Percentiles rank a stretch among this genome's conserved stretches.
phyloP scores from a whole-genome alignment of 2,113 vertebrate genomes.

The Saimiri boliviensis region DNA sequence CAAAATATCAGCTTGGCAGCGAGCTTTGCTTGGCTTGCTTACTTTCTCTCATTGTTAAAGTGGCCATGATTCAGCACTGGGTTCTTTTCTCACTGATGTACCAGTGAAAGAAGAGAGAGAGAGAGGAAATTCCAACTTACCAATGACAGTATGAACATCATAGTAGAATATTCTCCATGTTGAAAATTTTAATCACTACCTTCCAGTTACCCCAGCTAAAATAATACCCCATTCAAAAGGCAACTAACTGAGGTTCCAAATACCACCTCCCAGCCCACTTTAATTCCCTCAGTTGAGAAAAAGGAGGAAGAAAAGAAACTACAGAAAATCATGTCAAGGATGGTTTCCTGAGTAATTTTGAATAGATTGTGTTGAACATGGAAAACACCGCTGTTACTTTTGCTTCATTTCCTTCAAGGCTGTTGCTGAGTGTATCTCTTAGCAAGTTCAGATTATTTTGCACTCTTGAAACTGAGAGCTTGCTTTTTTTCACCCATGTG shows the following conservation, averaged over 20 bases:
- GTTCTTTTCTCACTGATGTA: not conserved
- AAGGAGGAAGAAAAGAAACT: not conserved
- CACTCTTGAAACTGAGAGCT: not conserved
- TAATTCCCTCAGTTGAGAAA: not conserved
- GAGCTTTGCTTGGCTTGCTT: constrained; percentile 20
- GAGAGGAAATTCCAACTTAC: not conserved
- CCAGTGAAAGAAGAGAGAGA: not conserved
- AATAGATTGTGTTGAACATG: not conserved
- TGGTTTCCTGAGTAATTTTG: not conserved
- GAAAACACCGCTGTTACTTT: not conserved
- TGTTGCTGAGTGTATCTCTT: not conserved
- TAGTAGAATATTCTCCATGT: not conserved
- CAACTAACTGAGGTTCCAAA: not conserved
- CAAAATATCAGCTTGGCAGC: not conserved
- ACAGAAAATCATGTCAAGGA: not conserved
- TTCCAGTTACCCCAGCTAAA: not conserved
- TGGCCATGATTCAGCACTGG: not conserved
- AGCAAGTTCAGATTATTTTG: not conserved
- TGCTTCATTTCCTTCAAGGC: not conserved
- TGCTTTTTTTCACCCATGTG: not conserved
- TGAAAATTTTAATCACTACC: not conserved
- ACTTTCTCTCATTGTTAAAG: constrained; percentile 10
- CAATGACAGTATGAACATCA: not conserved
- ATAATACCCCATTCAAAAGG: not conserved
- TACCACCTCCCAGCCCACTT: not conserved